Evolutionary conservation across 2,888 invertebrate species (phyloP).

Genomic region (Caradrina kadenii): DNA sequence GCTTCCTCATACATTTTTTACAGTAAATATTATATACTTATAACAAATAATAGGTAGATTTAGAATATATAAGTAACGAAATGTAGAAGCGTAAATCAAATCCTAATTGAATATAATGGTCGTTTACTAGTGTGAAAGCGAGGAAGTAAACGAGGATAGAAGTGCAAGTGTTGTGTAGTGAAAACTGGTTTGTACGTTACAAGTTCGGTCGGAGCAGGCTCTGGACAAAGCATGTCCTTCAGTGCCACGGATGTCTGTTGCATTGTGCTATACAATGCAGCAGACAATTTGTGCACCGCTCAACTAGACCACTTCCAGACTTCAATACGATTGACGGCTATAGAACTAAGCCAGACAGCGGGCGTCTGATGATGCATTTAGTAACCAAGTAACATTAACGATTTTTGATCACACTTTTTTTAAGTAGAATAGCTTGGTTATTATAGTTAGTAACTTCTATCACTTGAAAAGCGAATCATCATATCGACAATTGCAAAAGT

Average conservation of each 20-base stretch:
- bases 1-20: slow-evolving; percentile 69
- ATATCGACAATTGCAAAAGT: background rate
- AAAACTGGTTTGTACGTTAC: slow-evolving; percentile 79
- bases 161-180: slow-evolving; percentile 80
- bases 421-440: too few relatives aligned
- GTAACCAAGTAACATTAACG: background rate
- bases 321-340: slow-evolving; percentile 55
- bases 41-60: slow-evolving; percentile 17
- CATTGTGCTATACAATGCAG: slow-evolving; percentile 68
- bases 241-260: slow-evolving; percentile 73
- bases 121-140: slow-evolving; percentile 73
- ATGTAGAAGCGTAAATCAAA: background rate
- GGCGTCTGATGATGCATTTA: slow-evolving; percentile 9
- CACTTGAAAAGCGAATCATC: background rate
- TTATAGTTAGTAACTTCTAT: background rate
- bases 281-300: slow-evolving; percentile 50
- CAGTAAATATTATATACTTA: slow-evolving; percentile 2
- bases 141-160: slow-evolving; percentile 72
- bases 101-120: slow-evolving; percentile 31
- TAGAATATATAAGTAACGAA: slow-evolving; percentile 5
- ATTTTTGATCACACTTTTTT: too few relatives aligned
- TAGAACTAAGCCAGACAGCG: slow-evolving; percentile 29
- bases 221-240: slow-evolving; percentile 82
- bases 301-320: slow-evolving; percentile 68
- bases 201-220: slow-evolving; percentile 63